Evolutionary conservation across 2,113 vertebrate species (phyloP).

Genomic region (Morphnarchus princeps): DNA sequence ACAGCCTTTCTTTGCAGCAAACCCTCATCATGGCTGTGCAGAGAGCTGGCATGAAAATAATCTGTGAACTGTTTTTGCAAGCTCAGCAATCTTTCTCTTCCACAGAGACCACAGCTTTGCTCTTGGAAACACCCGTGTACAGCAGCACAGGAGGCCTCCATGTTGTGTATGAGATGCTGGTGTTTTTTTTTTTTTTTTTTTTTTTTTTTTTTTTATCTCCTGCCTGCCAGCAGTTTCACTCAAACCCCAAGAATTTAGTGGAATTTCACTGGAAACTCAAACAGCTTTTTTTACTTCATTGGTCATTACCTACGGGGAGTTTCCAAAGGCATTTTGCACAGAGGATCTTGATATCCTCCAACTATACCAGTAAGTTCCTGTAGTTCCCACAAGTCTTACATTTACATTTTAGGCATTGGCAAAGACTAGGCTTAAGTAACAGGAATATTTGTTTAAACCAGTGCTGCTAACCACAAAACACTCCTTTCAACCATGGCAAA

Average conservation of each 20-base stretch:
- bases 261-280: neutral
- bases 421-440: neutral
- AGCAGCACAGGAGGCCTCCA: rapidly evolving
- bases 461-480: neutral
- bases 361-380: neutral
- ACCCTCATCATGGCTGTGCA: rapidly evolving
- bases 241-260: neutral
- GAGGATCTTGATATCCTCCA: neutral
- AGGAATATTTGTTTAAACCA: neutral
- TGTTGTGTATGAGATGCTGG: neutral
- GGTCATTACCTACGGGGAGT: rapidly evolving
- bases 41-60: neutral
- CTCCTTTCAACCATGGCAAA: neutral
- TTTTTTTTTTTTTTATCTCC: neutral
- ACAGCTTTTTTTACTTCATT: too few relatives aligned
- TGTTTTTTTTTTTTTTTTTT: too few relatives aligned
- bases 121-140: neutral
- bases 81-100: neutral
- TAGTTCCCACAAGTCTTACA: neutral
- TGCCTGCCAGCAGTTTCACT: neutral
- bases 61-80: neutral
- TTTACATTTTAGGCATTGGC: too few relatives aligned
- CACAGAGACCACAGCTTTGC: neutral
- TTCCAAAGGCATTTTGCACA: neutral
- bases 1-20: neutral